Percentiles rank a stretch among this genome's conserved stretches.
These are phyloP conservation scores for Pocillopora verrucosa DNA, from an alignment of 64 coral and sea anemone genomes.

Conservation along the genomic window DNA sequence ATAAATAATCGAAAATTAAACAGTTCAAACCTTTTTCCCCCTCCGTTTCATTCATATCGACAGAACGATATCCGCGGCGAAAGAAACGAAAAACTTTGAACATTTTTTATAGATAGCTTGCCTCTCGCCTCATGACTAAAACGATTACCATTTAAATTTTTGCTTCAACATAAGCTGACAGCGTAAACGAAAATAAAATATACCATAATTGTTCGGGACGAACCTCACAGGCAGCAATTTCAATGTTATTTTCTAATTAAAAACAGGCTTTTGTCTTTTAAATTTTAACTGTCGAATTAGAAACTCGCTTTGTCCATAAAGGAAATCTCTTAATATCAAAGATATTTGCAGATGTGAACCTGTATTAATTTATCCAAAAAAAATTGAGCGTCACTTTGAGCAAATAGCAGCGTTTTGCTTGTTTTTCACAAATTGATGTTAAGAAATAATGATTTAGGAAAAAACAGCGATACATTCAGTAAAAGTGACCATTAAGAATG, in stretches of 20 bases:
- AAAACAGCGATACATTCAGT: too few species aligned
- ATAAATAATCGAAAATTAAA: not conserved
- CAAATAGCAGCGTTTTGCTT: not conserved
- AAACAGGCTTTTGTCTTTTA: slow-evolving; percentile 25
- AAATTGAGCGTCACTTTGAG: not conserved
- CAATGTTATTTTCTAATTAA: slow-evolving; percentile 23
- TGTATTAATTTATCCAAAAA: not conserved
- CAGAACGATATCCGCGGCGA: not conserved
- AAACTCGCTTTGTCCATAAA: not conserved
- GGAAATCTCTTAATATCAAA: not conserved
- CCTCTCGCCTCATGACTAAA: not conserved
- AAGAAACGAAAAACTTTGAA: slow-evolving; percentile 5
- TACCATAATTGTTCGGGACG: not conserved
- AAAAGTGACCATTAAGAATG: too few species aligned
- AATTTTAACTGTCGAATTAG: slow-evolving; percentile 10
- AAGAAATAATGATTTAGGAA: too few species aligned
- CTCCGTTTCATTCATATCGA: not conserved
- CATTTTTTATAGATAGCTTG: not conserved
- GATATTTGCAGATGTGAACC: not conserved
- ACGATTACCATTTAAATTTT: not conserved
- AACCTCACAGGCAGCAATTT: slow-evolving; percentile 1
- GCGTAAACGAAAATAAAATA: not conserved
- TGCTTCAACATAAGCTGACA: not conserved
- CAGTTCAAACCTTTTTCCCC: not conserved
- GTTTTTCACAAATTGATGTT: too few species aligned